Conservation (phyloP, 2,888 invertebrate species). For the Hydriomena furcata region DNA sequence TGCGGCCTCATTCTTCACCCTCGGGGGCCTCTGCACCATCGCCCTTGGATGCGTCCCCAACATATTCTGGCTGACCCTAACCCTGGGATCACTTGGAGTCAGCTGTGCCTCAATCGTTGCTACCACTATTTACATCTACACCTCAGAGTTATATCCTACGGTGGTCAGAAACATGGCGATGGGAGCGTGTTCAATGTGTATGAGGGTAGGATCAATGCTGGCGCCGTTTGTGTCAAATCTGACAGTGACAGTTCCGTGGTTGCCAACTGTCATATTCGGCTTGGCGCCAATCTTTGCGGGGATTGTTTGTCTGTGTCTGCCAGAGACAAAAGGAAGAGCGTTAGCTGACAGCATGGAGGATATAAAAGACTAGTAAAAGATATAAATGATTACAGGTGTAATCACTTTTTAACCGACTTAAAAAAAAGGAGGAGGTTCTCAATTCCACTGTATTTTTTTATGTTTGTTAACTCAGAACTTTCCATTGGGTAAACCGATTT, state of each 20-base stretch:
- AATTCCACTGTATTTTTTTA: no score
- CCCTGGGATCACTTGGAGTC: conserved; percentile 88
- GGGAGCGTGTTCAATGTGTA: conserved; percentile 92
- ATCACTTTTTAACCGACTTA: no score
- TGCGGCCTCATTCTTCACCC: conserved; percentile 80
- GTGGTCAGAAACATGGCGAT: conserved; percentile 93
- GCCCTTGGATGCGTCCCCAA: conserved; percentile 81
- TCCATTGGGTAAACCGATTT: no score
- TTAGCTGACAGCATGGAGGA: conserved; percentile 91
- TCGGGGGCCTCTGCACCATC: conserved; percentile 85
- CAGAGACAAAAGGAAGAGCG: conserved; percentile 89
- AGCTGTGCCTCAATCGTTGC: conserved; percentile 91
- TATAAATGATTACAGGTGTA: no score
- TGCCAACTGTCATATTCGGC: conserved; percentile 90
- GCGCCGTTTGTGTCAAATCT: conserved; percentile 91
- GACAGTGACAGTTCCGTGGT: conserved; percentile 75
- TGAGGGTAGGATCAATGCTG: conserved; percentile 92
- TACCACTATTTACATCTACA: conserved; percentile 92
- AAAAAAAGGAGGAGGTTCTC: no score
- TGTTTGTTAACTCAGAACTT: no score
- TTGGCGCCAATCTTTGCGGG: conserved; percentile 86
- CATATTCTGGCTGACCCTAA: conserved; percentile 80
- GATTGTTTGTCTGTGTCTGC: conserved; percentile 85
- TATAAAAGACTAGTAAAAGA: conserved; percentile 5
- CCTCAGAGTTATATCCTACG: conserved; percentile 94